Evolutionary conservation across 2,888 invertebrate genomes (phyloP).

Genomic region (Acheta domesticus): DNA sequence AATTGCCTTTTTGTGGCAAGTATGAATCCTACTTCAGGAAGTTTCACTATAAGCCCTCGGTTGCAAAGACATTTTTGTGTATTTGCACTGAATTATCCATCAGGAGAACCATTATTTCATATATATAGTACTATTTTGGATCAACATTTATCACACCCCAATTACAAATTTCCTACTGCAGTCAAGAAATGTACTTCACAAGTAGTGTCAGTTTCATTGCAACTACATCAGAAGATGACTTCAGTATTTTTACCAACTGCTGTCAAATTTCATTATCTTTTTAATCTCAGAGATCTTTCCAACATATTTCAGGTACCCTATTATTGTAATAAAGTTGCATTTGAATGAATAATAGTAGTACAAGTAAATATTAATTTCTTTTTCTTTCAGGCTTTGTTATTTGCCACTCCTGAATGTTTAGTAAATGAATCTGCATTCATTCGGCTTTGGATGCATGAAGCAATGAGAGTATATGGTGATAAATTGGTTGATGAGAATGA

Average conservation of each 20-base stretch:
- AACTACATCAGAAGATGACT: conserved; percentile 71
- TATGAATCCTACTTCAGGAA: conserved; percentile 96
- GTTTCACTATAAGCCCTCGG: conserved; percentile 88
- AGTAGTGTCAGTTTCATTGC: conserved; percentile 69
- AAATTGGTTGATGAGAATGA: conserved; percentile 82
- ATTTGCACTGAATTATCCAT: conserved; percentile 84
- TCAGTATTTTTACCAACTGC: conserved; percentile 86
- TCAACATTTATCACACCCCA: conserved; percentile 66
- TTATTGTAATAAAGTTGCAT: neutral
- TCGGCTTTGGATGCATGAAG: conserved; percentile 86
- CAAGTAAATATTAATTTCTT: neutral
- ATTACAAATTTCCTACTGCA: conserved; percentile 61
- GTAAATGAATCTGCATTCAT: conserved; percentile 68
- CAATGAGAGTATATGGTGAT: conserved; percentile 85
- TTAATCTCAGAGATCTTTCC: conserved; percentile 87
- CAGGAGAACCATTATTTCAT: conserved; percentile 71
- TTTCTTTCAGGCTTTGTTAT: conserved; percentile 71
- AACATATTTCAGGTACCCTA: conserved; percentile 83
- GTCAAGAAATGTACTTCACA: conserved; percentile 59
- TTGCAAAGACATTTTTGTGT: conserved; percentile 85
- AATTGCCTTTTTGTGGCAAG: conserved; percentile 92
- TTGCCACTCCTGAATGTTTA: conserved; percentile 72
- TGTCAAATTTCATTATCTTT: conserved; percentile 90
- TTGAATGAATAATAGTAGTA: neutral
- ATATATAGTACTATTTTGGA: conserved; percentile 79